Conservation (phyloP, 2,797 vertebrate species). For the Acanthopagrus latus region DNA sequence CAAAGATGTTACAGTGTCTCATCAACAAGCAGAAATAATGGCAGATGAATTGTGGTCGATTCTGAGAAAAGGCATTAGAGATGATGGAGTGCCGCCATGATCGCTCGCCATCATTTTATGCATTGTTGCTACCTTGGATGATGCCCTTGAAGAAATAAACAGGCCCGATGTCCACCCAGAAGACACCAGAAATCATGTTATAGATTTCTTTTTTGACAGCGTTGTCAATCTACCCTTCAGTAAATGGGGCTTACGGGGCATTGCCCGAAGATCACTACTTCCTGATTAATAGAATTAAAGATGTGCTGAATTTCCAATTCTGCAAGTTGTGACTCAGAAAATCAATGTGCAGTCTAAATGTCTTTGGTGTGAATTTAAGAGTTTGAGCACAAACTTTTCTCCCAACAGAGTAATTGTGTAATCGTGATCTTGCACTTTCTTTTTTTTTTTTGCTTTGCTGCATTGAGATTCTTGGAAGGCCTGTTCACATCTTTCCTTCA, state of each 20-base stretch:
- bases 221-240: conserved; percentile 19
- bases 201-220: conserved; percentile 54
- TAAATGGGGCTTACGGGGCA: conserved; percentile 7
- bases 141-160: conserved; percentile 66
- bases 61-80: conserved; percentile 50
- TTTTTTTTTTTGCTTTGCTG: background rate
- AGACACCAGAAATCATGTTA: conserved; percentile 31
- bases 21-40: conserved; percentile 47
- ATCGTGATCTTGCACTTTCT: background rate
- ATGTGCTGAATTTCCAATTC: conserved; percentile 27
- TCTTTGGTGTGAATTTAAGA: conserved; percentile 13
- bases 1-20: conserved; percentile 39
- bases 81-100: conserved; percentile 57
- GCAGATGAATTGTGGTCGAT: conserved; percentile 44
- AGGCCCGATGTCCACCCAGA: conserved; percentile 7
- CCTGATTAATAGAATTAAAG: conserved; percentile 37
- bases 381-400: conserved; percentile 2
- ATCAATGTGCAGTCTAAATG: conserved; percentile 28
- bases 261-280: background rate
- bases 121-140: conserved; percentile 38
- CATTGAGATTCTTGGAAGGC: conserved; percentile 1
- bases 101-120: conserved; percentile 33
- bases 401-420: background rate
- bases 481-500: background rate
- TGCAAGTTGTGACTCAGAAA: conserved; percentile 20